Percentiles rank a stretch among this genome's conserved stretches.
Evolutionary conservation across 2,797 vertebrate genomes (phyloP).

Genomic region (Aldrovandia affinis): DNA sequence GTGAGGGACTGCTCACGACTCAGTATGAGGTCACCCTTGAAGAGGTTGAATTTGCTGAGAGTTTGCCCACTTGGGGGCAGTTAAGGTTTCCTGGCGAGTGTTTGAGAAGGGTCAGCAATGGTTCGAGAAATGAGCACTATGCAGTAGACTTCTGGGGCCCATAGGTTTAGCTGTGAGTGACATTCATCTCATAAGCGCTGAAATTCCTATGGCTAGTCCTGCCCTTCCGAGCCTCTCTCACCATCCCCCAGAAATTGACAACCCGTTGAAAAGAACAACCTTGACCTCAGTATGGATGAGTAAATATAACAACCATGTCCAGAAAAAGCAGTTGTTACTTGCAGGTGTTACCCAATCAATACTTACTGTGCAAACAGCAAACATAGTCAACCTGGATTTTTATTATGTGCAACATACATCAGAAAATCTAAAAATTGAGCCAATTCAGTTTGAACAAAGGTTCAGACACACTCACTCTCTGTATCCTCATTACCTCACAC

Average conservation of each 20-base stretch:
- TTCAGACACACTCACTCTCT: conserved; percentile 15
- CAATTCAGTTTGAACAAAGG: neutral
- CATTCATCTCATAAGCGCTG: neutral
- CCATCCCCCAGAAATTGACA: neutral
- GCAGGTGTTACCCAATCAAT: neutral
- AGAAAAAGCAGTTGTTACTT: neutral
- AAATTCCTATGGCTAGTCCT: neutral
- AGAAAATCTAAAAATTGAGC: neutral
- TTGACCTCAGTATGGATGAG: neutral
- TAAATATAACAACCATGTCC: neutral
- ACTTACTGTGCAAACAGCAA: neutral
- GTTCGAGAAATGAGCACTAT: neutral
- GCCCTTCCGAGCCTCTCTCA: neutral
- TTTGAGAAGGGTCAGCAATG: neutral
- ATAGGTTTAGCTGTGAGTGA: neutral
- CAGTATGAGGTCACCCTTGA: neutral
- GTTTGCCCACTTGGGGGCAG: neutral
- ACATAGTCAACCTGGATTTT: neutral
- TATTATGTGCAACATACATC: neutral
- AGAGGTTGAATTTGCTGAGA: neutral
- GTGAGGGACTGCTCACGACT: neutral
- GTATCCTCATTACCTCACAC: conserved; percentile 40
- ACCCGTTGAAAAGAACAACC: neutral
- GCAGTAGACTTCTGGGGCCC: neutral
- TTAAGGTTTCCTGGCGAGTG: too few species aligned